Evolutionary conservation across 2,113 vertebrate genomes (phyloP).

Genomic region (Stegostoma tigrinum): DNA sequence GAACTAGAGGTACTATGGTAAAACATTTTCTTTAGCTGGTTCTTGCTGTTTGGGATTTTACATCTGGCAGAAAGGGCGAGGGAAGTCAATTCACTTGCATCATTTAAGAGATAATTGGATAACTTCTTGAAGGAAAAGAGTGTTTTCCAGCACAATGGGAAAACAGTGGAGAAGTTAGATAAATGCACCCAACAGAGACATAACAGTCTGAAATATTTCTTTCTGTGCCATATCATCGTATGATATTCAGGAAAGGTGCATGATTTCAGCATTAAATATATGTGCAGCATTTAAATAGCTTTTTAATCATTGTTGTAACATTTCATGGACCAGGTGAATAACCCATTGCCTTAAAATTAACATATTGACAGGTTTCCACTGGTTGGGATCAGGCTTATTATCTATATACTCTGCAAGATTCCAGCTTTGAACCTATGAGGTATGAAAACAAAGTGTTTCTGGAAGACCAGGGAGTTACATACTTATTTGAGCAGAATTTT

Average conservation of each 20-base stretch:
- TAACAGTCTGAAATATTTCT: no score
- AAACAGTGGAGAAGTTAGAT: neutral
- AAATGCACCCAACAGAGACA: neutral
- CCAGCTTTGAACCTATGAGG: neutral
- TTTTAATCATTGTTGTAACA: conserved; percentile 2
- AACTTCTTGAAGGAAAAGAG: neutral
- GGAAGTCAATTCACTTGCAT: neutral
- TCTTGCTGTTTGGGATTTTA: no score
- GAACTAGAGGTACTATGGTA: neutral
- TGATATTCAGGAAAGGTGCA: neutral
- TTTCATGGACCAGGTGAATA: neutral
- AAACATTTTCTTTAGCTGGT: neutral
- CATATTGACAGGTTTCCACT: conserved; percentile 24
- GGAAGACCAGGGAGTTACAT: neutral
- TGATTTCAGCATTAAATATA: neutral
- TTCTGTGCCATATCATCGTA: neutral
- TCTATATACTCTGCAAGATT: neutral
- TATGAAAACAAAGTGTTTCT: conserved; percentile 11
- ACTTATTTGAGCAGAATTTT: neutral
- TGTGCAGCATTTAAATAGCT: neutral
- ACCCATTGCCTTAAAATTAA: neutral
- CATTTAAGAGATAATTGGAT: neutral
- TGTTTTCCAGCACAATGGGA: neutral
- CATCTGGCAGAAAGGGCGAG: neutral
- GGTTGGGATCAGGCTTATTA: neutral